Evolutionary conservation across 1,140 invertebrate genomes (phyloP).

Genomic region (Trachymyrmex cornetzi): DNA sequence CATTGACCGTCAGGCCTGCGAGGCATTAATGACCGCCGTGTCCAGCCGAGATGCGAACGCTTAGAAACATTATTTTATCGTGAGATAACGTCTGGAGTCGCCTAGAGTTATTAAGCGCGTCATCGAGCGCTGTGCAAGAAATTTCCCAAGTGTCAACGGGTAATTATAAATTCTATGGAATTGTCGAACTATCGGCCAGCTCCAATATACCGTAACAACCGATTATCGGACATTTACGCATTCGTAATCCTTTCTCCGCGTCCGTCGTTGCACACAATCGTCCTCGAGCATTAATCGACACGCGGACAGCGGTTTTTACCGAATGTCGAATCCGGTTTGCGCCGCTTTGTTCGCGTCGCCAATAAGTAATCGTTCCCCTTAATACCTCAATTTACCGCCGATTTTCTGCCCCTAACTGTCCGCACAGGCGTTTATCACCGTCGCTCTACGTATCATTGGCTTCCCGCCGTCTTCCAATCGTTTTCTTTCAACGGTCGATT

Average conservation of each 20-base stretch:
- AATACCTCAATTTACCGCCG: conserved; percentile 53
- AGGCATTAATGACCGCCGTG: conserved; percentile 37
- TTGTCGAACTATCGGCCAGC: conserved; percentile 65
- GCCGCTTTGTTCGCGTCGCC: conserved; percentile 50
- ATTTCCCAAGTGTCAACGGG: conserved; percentile 65
- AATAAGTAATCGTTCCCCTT: conserved; percentile 45
- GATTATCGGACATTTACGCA: conserved; percentile 41
- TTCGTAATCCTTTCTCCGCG: conserved; percentile 61
- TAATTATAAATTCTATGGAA: conserved; percentile 71
- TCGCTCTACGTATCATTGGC: conserved; percentile 10
- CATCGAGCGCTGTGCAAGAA: conserved; percentile 43
- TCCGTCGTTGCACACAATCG: conserved; percentile 46
- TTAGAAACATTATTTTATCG: conserved; percentile 55
- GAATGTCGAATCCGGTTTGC: conserved; percentile 50
- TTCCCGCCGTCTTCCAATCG: background rate
- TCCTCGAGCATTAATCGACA: conserved; percentile 59
- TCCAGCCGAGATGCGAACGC: conserved; percentile 33
- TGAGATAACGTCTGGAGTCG: background rate
- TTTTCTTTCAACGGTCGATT: conserved; percentile 43
- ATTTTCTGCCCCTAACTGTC: conserved; percentile 45
- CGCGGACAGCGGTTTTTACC: conserved; percentile 5
- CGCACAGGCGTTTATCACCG: conserved; percentile 30
- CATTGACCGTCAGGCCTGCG: conserved; percentile 19
- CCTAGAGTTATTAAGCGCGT: conserved; percentile 15
- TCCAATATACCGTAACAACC: conserved; percentile 43